phyloP scores from a whole-genome alignment of 2,113 vertebrate genomes.

The Cygnus atratus region DNA sequence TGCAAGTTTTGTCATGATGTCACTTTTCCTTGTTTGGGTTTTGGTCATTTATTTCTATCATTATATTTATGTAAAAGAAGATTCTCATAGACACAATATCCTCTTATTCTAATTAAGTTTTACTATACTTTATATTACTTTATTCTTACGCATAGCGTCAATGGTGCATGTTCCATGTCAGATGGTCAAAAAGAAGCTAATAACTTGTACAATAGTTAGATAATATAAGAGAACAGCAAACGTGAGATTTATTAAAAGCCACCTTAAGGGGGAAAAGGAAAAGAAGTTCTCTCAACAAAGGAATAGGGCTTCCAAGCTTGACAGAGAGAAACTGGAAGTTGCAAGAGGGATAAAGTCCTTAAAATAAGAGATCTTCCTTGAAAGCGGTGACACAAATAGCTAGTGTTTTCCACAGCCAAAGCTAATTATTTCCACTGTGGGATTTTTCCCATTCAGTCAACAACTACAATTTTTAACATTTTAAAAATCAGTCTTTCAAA shows the following conservation, averaged over 20 bases:
- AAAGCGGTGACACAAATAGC: neutral
- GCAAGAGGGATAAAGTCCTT: neutral
- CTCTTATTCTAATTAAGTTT: neutral
- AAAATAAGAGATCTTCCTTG: neutral
- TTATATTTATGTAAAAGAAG: neutral
- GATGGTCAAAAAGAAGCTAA: neutral
- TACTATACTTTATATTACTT: neutral
- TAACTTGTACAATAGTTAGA: neutral
- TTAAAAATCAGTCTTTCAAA: neutral
- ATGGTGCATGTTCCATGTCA: neutral
- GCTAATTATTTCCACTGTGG: neutral
- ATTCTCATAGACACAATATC: neutral
- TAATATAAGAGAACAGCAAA: neutral
- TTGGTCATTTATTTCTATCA: neutral
- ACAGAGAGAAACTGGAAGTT: neutral
- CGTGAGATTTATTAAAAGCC: neutral
- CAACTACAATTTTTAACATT: neutral
- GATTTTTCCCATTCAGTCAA: neutral
- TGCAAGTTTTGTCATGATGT: neutral
- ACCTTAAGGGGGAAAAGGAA: neutral
- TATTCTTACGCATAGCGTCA: neutral
- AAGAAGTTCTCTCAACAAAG: neutral
- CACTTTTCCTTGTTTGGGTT: neutral
- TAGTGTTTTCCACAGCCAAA: neutral
- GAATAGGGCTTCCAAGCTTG: neutral